These are phyloP conservation scores for Prosapia bicincta DNA, from an alignment of 2,888 invertebrate genomes.

Conservation along the genomic window DNA sequence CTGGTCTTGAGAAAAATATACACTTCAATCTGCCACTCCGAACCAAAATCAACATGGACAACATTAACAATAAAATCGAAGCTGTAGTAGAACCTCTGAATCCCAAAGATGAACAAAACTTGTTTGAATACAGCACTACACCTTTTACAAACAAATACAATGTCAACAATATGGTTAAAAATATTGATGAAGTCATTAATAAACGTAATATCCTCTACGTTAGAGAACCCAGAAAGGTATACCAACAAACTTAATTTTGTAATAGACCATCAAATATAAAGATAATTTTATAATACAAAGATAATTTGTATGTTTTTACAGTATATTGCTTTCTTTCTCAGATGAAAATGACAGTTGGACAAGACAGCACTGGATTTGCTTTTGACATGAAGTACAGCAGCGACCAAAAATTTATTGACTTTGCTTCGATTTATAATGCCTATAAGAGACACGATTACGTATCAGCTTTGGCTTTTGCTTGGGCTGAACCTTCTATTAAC, in stretches of 20 bases:
- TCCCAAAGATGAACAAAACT: conserved; percentile 50
- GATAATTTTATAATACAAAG: background rate
- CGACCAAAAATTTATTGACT: conserved; percentile 50
- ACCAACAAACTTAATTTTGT: too few species aligned
- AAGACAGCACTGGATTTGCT: conserved; percentile 49
- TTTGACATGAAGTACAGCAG: conserved; percentile 55
- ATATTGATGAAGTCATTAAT: conserved; percentile 45
- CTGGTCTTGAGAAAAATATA: conserved; percentile 58
- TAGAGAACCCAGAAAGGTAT: conserved; percentile 23
- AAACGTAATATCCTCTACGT: conserved; percentile 28
- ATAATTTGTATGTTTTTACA: background rate
- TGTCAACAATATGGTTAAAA: conserved; percentile 49
- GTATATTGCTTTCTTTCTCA: conserved; percentile 6
- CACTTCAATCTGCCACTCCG: conserved; percentile 58
- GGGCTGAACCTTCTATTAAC: conserved; percentile 47
- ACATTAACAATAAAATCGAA: conserved; percentile 49
- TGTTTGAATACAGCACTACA: conserved; percentile 59
- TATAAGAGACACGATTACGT: conserved; percentile 36
- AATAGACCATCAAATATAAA: too few species aligned
- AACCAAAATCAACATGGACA: conserved; percentile 49
- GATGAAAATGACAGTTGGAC: conserved; percentile 33
- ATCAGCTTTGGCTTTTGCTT: conserved; percentile 41
- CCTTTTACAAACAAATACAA: conserved; percentile 61
- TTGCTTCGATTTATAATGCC: conserved; percentile 44
- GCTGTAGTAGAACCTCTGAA: conserved; percentile 51